These are phyloP conservation scores for Arvicanthis niloticus DNA, from an alignment of 2,113 vertebrate genomes.

Conservation along the genomic window DNA sequence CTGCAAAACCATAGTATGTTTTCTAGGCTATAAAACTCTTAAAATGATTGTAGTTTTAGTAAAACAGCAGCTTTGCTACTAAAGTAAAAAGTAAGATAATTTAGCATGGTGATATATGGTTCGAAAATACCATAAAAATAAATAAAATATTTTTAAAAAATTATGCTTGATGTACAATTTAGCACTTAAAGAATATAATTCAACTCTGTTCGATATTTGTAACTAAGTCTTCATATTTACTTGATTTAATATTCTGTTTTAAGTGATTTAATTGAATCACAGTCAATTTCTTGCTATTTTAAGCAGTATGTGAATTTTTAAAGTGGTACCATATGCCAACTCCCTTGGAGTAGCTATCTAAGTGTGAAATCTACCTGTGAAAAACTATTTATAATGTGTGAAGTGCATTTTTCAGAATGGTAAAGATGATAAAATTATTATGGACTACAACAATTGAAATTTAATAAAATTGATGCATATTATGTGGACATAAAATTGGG, in stretches of 20 bases:
- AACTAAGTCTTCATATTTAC: slow-evolving; percentile 30
- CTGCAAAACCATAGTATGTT: slow-evolving; percentile 62
- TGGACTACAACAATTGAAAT: slow-evolving; percentile 19
- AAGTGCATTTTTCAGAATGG: slow-evolving; percentile 76
- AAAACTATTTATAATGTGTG: slow-evolving; percentile 77
- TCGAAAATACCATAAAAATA: background rate
- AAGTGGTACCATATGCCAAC: slow-evolving; percentile 68
- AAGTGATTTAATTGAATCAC: slow-evolving; percentile 55
- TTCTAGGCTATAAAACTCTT: slow-evolving; percentile 67
- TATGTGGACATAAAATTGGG: background rate
- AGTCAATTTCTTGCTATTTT: slow-evolving; percentile 73
- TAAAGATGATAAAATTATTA: slow-evolving; percentile 70
- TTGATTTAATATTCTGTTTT: slow-evolving; percentile 43
- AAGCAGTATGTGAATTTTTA: slow-evolving; percentile 61
- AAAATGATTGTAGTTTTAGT: slow-evolving; percentile 44
- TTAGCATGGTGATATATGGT: slow-evolving; percentile 9
- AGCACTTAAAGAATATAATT: background rate
- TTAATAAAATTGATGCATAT: slow-evolving; percentile 28
- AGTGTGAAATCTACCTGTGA: slow-evolving; percentile 79
- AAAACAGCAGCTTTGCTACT: slow-evolving; percentile 51
- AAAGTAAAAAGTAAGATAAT: background rate
- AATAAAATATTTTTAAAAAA: background rate
- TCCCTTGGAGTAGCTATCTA: slow-evolving; percentile 68
- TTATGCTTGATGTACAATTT: background rate
- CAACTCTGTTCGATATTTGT: background rate